A percentile compares a stretch with the other conserved stretches of the same genome.
phyloP scores from a whole-genome alignment of 2,888 invertebrate species.

The Melanchra persicariae region DNA sequence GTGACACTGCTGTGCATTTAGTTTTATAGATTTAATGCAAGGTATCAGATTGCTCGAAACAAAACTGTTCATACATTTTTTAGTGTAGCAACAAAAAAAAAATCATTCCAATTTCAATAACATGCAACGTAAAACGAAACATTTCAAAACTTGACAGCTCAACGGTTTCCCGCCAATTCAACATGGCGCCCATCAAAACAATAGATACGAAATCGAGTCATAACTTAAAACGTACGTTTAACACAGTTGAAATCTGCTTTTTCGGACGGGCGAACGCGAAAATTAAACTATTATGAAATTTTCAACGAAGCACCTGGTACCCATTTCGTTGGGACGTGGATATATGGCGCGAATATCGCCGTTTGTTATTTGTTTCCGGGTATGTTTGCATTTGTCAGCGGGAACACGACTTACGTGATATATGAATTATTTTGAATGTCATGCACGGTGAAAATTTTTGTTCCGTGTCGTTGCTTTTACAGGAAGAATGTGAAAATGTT shows the following conservation, averaged over 20 bases:
- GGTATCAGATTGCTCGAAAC: neutral
- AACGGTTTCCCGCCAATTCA: slow-evolving; percentile 24
- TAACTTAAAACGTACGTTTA: slow-evolving; percentile 58
- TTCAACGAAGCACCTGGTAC: slow-evolving; percentile 73
- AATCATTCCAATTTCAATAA: slow-evolving; percentile 18
- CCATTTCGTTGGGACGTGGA: slow-evolving; percentile 69
- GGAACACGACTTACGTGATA: slow-evolving; percentile 64
- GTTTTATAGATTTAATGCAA: neutral
- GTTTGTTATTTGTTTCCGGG: slow-evolving; percentile 72
- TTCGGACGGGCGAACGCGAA: slow-evolving; percentile 63
- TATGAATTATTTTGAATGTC: slow-evolving; percentile 59
- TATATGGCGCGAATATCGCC: slow-evolving; percentile 74
- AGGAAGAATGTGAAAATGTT: slow-evolving; percentile 3
- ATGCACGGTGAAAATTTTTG: slow-evolving; percentile 27
- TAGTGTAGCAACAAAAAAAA: neutral
- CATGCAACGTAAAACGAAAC: slow-evolving; percentile 18
- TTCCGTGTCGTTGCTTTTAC: neutral
- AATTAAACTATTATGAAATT: slow-evolving; percentile 76
- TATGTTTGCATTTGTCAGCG: slow-evolving; percentile 74
- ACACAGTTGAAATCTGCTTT: slow-evolving; percentile 62
- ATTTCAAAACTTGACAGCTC: slow-evolving; percentile 39
- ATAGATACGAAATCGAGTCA: slow-evolving; percentile 48
- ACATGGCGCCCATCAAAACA: slow-evolving; percentile 44
- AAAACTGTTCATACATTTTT: neutral
- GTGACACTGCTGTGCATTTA: neutral